Conservation (phyloP, 2,888 invertebrate genomes). For the Hirudinaria manillensis region DNA sequence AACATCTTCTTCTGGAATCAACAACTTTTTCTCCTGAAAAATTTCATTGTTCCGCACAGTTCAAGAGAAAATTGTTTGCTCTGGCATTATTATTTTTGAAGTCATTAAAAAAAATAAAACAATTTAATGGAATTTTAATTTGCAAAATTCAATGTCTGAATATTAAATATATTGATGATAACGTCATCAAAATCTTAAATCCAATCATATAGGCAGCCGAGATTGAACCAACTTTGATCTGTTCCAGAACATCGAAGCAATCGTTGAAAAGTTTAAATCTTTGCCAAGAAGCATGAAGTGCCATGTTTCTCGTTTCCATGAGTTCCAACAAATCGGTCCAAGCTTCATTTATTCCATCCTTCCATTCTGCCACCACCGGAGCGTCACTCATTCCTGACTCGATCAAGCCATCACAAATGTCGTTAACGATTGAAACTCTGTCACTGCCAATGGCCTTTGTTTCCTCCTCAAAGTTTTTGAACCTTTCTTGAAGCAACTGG, state of each 20-base stretch:
- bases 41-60: not conserved
- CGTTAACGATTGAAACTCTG: slow-evolving; percentile 82
- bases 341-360: slow-evolving; percentile 92
- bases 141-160: too few species aligned
- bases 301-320: slow-evolving; percentile 75
- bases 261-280: slow-evolving; percentile 99
- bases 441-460: slow-evolving; percentile 93
- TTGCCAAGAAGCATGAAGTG: slow-evolving; percentile 75
- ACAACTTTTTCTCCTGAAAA: slow-evolving; percentile 75
- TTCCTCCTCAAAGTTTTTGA: slow-evolving; percentile 94
- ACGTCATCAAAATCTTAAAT: too few species aligned
- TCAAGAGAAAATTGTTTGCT: too few species aligned
- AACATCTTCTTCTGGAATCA: slow-evolving; percentile 85
- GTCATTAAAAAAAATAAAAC: too few species aligned
- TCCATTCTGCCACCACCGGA: slow-evolving; percentile 97
- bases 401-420: slow-evolving; percentile 91
- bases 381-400: slow-evolving; percentile 93
- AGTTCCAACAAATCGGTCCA: slow-evolving; percentile 97
- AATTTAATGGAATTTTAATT: too few species aligned
- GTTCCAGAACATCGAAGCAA: slow-evolving; percentile 83
- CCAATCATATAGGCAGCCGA: too few species aligned
- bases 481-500: slow-evolving; percentile 84
- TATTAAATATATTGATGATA: too few species aligned
- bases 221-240: slow-evolving; percentile 63
- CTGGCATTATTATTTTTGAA: too few species aligned